A percentile compares a stretch with the other conserved stretches of the same genome.
Conservation (phyloP, 2,797 vertebrate genomes). For the Mallotus villosus region DNA sequence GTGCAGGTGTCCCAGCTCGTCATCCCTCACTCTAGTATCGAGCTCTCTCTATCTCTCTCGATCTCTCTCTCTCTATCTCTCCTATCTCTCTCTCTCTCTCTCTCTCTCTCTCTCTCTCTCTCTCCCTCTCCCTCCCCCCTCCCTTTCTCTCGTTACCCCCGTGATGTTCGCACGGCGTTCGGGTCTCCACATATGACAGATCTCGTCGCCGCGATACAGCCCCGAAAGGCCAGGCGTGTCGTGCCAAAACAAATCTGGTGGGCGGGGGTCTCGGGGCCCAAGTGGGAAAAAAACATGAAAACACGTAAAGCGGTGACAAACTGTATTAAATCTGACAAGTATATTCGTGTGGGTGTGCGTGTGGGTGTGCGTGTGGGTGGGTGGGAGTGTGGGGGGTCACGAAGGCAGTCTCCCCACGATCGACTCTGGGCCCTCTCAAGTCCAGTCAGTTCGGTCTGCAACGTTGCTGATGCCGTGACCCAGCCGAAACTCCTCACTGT, state of each 20-base stretch:
- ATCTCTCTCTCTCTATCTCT: too few species aligned
- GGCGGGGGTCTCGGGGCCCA: slow-evolving; percentile 5
- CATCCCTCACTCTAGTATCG: too few species aligned
- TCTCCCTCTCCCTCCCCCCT: background rate
- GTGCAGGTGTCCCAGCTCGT: slow-evolving; percentile 20
- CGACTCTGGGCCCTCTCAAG: slow-evolving; percentile 24
- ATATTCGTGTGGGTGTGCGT: background rate
- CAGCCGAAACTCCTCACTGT: slow-evolving; percentile 45
- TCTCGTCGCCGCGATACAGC: slow-evolving; percentile 3
- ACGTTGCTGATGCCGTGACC: slow-evolving; percentile 28
- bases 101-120: background rate
- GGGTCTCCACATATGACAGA: slow-evolving; percentile 16
- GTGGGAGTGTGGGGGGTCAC: background rate
- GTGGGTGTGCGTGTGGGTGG: background rate
- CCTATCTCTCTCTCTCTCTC: background rate
- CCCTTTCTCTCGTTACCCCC: background rate
- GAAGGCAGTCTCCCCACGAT: slow-evolving; percentile 29
- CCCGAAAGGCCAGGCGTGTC: background rate
- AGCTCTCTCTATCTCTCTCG: background rate
- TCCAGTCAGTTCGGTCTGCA: slow-evolving; percentile 31
- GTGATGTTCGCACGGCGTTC: background rate
- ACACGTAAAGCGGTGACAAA: background rate
- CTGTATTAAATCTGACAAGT: slow-evolving; percentile 1
- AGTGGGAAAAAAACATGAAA: background rate
- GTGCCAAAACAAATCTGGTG: slow-evolving; percentile 17